Base-by-base conservation (phyloP, 2,113 vertebrate genomes). In the Silurus meridionalis region DNA sequence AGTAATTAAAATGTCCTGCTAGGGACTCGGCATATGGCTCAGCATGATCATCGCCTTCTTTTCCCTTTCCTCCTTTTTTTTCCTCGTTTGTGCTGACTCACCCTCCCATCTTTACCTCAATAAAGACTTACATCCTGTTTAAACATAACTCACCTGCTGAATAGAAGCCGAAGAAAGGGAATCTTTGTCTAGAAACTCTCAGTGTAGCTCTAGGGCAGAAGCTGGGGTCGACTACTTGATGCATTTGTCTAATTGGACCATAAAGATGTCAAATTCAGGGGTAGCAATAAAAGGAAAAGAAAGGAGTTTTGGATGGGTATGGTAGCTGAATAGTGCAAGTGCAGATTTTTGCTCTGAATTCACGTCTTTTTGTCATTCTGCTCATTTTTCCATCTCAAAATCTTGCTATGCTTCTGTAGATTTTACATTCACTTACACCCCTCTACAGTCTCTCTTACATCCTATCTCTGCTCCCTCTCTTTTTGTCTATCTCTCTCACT, bases 1-100 rank as follows among this genome's bases (percentile, higher is more conserved):
- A 64, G 28, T n/a, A 4, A 66, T 71, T 67, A 64, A 69, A 75
- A 88, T 83, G 81, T 86, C 83, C 60, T 60, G 57, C 58, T 52
- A 53, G 23, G 78, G 67, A 48, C 78, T 46, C 21, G 64, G 61
- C 60, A 85, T 82, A 46, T 37, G 21, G 58, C 72, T 66, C 48
- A 48, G 79, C 55, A 60, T 63, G 52, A 48, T 48, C 11, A 17
- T n/a, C n/a, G 11, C 74, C 75, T 53, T 78, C 52, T 61, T 84
- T 57, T 19, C 28, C 57, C 60, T 28, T 53, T 60, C 19, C 5
- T 61, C 19, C 28, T 61, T 48, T 21, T 48, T 48, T 57, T 37
- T 7, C 13, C 1, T 3, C 10, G 23, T 37, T 79, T 79, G 23
- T 79, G 50, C 60, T 63, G 21, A 75, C 23, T 17, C 55, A 53